Evolutionary conservation across 2,113 vertebrate genomes (phyloP).

Genomic region (Aythya baeri): DNA sequence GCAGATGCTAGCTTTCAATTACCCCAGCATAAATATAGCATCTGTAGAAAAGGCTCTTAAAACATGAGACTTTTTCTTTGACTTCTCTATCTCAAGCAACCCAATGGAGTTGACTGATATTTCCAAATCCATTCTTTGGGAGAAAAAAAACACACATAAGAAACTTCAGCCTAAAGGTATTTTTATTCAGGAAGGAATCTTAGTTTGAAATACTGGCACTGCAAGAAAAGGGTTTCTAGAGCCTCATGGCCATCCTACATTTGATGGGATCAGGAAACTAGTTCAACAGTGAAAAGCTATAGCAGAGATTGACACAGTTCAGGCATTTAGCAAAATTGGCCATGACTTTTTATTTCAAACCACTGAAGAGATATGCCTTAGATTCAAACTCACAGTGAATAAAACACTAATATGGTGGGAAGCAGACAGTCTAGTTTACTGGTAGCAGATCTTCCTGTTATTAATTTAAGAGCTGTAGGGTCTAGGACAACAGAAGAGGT

Average conservation of each 20-base stretch:
- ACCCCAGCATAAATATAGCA: neutral
- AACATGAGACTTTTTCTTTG: neutral
- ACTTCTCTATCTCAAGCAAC: neutral
- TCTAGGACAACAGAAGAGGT: neutral
- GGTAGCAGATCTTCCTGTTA: neutral
- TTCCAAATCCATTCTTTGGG: neutral
- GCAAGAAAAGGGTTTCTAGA: neutral
- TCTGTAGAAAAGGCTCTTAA: neutral
- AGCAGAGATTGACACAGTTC: neutral
- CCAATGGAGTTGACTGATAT: neutral
- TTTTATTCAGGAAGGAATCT: neutral
- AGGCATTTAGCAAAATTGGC: neutral
- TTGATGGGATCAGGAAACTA: neutral
- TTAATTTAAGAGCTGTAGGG: neutral
- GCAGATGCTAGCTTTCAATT: neutral
- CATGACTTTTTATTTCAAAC: neutral
- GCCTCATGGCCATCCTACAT: neutral
- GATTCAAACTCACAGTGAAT: neutral
- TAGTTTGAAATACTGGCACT: neutral
- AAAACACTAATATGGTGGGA: neutral
- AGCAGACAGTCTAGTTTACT: neutral
- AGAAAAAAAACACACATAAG: neutral
- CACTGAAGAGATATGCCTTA: rapidly evolving
- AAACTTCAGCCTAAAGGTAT: neutral
- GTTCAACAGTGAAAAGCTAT: neutral